Base-by-base conservation (phyloP, 2,797 vertebrate genomes). In the Fringilla coelebs region DNA sequence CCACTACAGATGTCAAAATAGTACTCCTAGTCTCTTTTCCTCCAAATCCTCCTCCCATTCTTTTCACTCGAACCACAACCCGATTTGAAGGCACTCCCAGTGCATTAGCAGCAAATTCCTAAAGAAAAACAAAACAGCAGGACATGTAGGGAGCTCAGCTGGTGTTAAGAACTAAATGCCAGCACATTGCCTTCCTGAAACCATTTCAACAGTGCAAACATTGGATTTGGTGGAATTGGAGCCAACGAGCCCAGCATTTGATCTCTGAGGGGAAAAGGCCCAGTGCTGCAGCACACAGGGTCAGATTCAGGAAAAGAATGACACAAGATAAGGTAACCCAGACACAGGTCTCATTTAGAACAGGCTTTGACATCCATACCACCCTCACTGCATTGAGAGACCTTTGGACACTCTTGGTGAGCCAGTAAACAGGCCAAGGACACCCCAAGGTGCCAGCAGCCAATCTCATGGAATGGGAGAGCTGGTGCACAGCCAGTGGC, bases 11-110 rank as follows among this genome's bases (percentile, higher is more conserved):
- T 28, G 99, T 98, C 72, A 99, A 52, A 48, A 99, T 1, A 1
- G 97, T 98, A 88, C 95, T 98, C 24, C 99, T 97, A 6, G 98
- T 98, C 92, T 99, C 99, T 94, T 99, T 99, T 38, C 99, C 99
- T 25, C 99, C 99, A 63, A 99, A 99, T 73, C 99, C 99, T 84
- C 99, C 99, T 36, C 99, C 99, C 98, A 99, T 98, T 96, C 99
- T 98, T 97, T 99, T 99, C 78, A 99, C 99, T 55, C 99, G 97
- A 61, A 99, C 98, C 62, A 99, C 95, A 83, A 99, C 90, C 8
- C 98, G 96, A 93, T 98, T 99, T 26, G 96, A 97, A 19, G 99
- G 98, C 31, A 99, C 96, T 9, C 99, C 99, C 89, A 99, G 48
- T 10, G 97, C 98, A 48, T 97, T 98, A 46, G 99, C 99, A 76